A percentile compares a stretch with the other conserved stretches of the same genome.
phyloP scores from a whole-genome alignment of 1,140 invertebrate genomes.

The Whitmania pigra region DNA sequence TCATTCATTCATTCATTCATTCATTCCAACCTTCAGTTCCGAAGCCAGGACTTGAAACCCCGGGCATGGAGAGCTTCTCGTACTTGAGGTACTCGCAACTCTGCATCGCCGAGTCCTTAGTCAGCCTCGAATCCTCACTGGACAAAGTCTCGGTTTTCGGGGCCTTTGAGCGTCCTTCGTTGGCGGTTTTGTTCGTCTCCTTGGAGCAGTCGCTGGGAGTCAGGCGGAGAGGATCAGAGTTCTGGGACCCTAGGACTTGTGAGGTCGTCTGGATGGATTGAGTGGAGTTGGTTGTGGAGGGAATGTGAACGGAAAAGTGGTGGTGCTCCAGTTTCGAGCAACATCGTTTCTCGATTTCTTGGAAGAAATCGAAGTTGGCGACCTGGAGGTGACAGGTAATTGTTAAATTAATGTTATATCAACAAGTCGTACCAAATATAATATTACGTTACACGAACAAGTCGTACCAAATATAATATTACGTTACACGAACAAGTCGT shows the following conservation, averaged over 20 bases:
- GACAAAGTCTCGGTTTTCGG: too few species aligned
- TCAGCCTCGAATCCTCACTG: too few species aligned
- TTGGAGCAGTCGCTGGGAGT: neutral
- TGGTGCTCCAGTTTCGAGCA: slow-evolving; percentile 55
- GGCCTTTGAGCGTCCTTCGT: slow-evolving; percentile 1
- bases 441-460: too few species aligned
- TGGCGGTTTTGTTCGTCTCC: neutral
- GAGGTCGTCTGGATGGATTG: neutral
- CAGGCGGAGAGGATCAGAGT: neutral
- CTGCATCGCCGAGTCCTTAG: too few species aligned
- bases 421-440: slow-evolving; percentile 21
- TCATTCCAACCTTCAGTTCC: too few species aligned
- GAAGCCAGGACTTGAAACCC: too few species aligned
- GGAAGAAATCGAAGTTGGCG: slow-evolving; percentile 77
- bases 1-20: too few species aligned
- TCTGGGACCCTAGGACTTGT: slow-evolving; percentile 5
- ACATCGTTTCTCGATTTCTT: slow-evolving; percentile 61
- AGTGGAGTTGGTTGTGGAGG: slow-evolving; percentile 54
- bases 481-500: too few species aligned
- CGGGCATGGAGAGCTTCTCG: too few species aligned
- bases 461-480: slow-evolving; percentile 23
- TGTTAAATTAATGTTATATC: neutral
- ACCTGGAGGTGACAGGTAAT: slow-evolving; percentile 33
- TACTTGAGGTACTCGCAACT: too few species aligned
- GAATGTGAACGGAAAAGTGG: slow-evolving; percentile 70